A percentile compares a stretch with the other conserved stretches of the same genome.
Conservation (phyloP, 2,888 invertebrate genomes). For the Scotopteryx bipunctaria region DNA sequence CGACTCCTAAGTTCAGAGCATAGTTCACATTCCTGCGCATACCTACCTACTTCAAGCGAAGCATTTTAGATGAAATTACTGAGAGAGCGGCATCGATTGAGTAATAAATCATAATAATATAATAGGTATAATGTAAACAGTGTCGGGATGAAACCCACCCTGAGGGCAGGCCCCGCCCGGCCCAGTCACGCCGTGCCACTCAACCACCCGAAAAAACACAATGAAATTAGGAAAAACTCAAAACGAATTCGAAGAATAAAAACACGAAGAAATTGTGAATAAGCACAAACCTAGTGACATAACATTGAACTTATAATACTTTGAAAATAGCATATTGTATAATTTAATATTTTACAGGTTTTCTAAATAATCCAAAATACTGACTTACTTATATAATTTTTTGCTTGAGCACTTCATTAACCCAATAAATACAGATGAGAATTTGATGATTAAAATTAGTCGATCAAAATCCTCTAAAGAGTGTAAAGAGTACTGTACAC, state of each 20-base stretch:
- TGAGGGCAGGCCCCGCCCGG: constrained; percentile 35
- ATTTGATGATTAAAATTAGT: no score
- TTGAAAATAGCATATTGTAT: no score
- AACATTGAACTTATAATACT: no score
- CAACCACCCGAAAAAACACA: constrained; percentile 50
- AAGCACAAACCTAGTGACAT: no score
- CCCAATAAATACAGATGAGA: no score
- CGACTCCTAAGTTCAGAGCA: constrained; percentile 64
- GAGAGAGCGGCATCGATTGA: constrained; percentile 69
- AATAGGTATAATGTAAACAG: constrained; percentile 77
- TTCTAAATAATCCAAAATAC: no score
- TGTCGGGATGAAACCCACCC: constrained; percentile 52
- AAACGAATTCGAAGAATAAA: constrained; percentile 34
- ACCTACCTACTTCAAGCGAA: constrained; percentile 49
- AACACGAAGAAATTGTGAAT: constrained; percentile 16
- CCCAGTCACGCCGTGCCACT: constrained; percentile 37
- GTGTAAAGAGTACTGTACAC: constrained; percentile 5
- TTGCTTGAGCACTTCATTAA: no score
- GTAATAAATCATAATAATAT: constrained; percentile 79
- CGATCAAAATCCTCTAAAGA: no score
- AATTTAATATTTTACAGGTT: no score
- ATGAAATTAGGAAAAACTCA: constrained; percentile 44
- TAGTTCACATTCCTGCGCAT: constrained; percentile 71
- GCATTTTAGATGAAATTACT: constrained; percentile 69
- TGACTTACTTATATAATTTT: no score